A percentile compares a stretch with the other conserved stretches of the same genome.
These are phyloP conservation scores for Cheirogaleus medius DNA, from an alignment of 2,113 vertebrate genomes.

Conservation along the genomic window DNA sequence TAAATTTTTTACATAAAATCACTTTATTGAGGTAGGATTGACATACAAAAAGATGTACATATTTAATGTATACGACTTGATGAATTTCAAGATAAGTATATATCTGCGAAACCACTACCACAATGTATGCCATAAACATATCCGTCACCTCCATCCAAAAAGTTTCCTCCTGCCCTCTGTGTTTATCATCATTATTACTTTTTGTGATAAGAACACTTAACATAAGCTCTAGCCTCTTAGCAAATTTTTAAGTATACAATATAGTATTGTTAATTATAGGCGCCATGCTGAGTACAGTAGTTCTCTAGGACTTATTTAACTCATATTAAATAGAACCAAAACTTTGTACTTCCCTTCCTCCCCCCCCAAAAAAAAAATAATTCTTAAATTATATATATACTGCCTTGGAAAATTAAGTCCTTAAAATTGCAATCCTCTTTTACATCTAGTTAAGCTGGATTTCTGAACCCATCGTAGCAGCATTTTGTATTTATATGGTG, in stretches of 20 bases:
- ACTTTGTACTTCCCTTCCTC: not conserved
- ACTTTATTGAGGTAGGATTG: not conserved
- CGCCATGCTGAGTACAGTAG: not conserved
- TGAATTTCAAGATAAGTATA: not conserved
- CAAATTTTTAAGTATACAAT: not conserved
- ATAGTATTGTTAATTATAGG: not conserved
- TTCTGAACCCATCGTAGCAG: not conserved
- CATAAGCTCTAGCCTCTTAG: not conserved
- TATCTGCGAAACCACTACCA: not conserved
- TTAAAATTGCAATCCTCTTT: slow-evolving; percentile 41
- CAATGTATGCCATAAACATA: not conserved
- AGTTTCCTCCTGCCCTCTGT: not conserved
- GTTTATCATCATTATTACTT: not conserved
- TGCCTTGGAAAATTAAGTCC: slow-evolving; percentile 26
- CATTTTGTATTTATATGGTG: slow-evolving; percentile 7
- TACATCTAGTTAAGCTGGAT: not conserved
- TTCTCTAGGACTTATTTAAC: not conserved
- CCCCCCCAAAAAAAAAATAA: not conserved
- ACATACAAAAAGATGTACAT: not conserved
- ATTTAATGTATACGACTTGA: not conserved
- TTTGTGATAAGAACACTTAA: not conserved
- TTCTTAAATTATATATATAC: not conserved
- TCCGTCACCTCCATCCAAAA: not conserved
- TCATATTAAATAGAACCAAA: not conserved
- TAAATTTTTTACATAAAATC: not conserved